These are phyloP conservation scores for Drosophila seguyi DNA, from an alignment of 1,140 invertebrate genomes.

Conservation along the genomic window DNA sequence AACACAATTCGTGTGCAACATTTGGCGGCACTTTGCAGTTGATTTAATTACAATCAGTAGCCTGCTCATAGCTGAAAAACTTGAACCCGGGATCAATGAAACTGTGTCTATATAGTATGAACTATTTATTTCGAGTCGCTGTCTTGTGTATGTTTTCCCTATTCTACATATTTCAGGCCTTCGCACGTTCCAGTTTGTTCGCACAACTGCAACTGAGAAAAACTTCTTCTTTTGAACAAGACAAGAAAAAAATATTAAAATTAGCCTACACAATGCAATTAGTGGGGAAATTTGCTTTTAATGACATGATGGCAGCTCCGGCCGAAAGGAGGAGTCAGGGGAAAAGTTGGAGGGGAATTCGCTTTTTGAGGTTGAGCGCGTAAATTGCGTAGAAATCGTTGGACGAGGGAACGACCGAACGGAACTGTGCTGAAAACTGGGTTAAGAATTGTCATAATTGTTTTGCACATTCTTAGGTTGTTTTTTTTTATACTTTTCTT, in stretches of 20 bases:
- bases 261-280: constrained; percentile 78
- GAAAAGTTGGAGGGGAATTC: constrained; percentile 14
- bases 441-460: constrained; percentile 81
- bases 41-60: constrained; percentile 66
- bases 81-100: constrained; percentile 78
- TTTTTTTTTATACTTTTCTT: neutral
- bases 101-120: constrained; percentile 21
- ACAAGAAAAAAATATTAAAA: constrained; percentile 44
- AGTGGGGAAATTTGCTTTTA: constrained; percentile 72
- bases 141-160: constrained; percentile 24
- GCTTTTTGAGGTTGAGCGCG: constrained; percentile 57
- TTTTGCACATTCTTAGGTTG: constrained; percentile 45
- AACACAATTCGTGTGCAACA: constrained; percentile 43
- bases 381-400: constrained; percentile 69
- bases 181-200: constrained; percentile 40
- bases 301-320: constrained; percentile 43
- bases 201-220: constrained; percentile 58
- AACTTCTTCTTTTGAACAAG: constrained; percentile 4
- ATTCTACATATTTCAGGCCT: constrained; percentile 31
- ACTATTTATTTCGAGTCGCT: constrained; percentile 39
- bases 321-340: constrained; percentile 8
- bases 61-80: constrained; percentile 27
- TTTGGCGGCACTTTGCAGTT: constrained; percentile 48
- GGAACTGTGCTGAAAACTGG: constrained; percentile 50
- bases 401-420: constrained; percentile 25